Base-by-base conservation (phyloP, 2,888 invertebrate genomes). In the Xanthorhoe spadicearia region DNA sequence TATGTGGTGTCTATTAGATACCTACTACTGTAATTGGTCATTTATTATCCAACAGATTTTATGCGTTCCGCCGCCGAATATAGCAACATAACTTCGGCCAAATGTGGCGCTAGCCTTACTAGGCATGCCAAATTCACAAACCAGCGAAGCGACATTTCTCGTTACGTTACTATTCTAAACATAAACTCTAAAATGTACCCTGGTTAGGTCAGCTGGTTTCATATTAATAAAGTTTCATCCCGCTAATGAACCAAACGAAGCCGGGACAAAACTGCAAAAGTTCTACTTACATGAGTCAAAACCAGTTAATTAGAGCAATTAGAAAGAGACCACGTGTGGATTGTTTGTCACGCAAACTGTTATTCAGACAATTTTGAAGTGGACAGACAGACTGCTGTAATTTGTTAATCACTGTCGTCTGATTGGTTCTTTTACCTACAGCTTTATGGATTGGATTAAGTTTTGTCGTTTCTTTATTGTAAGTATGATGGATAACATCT, bases 281-380 rank as follows among this genome's bases (percentile, higher is more conserved):
- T 54, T 35, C 59, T 9, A 28, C 56, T n/a, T n/a, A 57, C 60
- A 50, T 57, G 49, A 64, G 57, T 52, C 43, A 32, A 61, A 68
- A 60, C 64, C 61, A 53, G 57, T 56, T 68, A 71, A 73, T 73
- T 68, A 64, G 60, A 52, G 54, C 69, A 71, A 72, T 72, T 67
- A 69, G 52, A 57, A 67, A 55, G 66, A 64, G 43, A 64, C 49
- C 61, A 67, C 61, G 55, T 51, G 56, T 38, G 38, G 50, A 61
- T 46, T 69, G 59, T 66, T 61, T 67, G 59, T 58, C 68, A 68
- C 69, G 64, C 66, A 61, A 69, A 60, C 55, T 59, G 52, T 67
- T 55, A 66, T 55, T 61, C 43, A 58, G 59, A 56, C 50, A 52
- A 49, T 66, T 64, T 64, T 43, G 48, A 50, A 48, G 50, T 28